phyloP scores from a whole-genome alignment of 2,797 vertebrate species.

The Knipowitschia caucasica region DNA sequence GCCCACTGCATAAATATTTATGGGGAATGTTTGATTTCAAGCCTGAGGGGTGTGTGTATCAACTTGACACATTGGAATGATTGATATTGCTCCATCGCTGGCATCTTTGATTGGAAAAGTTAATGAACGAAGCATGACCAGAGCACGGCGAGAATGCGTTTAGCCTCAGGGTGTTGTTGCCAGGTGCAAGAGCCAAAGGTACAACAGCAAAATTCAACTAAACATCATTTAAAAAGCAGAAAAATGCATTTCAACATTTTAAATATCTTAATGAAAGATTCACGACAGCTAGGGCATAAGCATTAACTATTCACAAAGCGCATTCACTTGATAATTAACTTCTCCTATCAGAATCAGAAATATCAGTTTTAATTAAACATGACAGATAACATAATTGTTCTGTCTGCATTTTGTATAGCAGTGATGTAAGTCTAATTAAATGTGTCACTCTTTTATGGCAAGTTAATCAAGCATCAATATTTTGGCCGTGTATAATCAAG shows the following conservation, averaged over 20 bases:
- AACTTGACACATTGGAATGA: conserved; percentile 48
- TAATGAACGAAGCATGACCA: conserved; percentile 38
- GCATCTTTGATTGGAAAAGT: conserved; percentile 54
- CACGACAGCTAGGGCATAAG: neutral
- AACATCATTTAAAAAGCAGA: conserved; percentile 1
- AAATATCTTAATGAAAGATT: conserved; percentile 5
- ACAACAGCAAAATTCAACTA: conserved; percentile 8
- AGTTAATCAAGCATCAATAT: conserved; percentile 13
- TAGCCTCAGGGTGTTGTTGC: conserved; percentile 29
- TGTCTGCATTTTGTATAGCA: neutral
- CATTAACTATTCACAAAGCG: neutral
- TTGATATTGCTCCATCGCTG: conserved; percentile 47
- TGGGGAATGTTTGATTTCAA: conserved; percentile 43
- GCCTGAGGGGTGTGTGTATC: conserved; percentile 34
- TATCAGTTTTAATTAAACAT: conserved; percentile 4
- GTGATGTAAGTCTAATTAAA: conserved; percentile 1
- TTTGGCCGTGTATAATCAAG: too few species aligned
- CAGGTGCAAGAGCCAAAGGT: conserved; percentile 20
- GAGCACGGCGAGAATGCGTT: conserved; percentile 33
- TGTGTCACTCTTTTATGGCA: neutral
- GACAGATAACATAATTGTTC: conserved; percentile 3
- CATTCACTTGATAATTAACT: neutral
- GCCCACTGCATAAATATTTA: conserved; percentile 36
- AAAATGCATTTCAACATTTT: conserved; percentile 3
- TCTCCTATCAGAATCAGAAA: neutral